Evolutionary conservation across 2,797 vertebrate genomes (phyloP).

Genomic region (Ibycter americanus): DNA sequence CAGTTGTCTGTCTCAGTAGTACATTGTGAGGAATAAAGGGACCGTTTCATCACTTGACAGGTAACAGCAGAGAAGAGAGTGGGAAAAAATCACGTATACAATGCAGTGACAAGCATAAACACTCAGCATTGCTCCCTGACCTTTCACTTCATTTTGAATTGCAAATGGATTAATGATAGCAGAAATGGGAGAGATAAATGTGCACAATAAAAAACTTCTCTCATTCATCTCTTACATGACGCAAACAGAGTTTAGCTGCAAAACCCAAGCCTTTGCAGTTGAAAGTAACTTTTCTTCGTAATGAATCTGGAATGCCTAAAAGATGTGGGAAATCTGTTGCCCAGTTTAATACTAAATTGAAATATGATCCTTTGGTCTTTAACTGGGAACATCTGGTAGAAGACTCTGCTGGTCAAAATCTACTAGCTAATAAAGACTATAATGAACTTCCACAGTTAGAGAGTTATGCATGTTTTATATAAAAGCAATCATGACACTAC

Average conservation of each 20-base stretch:
- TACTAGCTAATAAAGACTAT: slow-evolving; percentile 33
- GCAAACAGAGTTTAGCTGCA: not conserved
- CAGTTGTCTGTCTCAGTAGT: not conserved
- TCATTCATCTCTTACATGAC: not conserved
- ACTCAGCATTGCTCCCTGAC: not conserved
- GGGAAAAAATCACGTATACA: not conserved
- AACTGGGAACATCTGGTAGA: slow-evolving; percentile 20
- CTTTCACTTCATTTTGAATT: not conserved
- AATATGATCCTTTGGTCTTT: not conserved
- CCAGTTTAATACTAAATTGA: not conserved
- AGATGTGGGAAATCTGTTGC: not conserved
- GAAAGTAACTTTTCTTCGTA: not conserved
- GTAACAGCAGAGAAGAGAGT: not conserved
- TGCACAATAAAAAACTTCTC: not conserved
- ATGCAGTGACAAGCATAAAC: not conserved
- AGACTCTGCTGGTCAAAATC: not conserved
- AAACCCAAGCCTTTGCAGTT: not conserved
- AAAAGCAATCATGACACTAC: slow-evolving; percentile 34
- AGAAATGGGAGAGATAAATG: not conserved
- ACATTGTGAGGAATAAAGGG: not conserved
- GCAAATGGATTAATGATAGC: not conserved
- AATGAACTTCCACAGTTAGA: slow-evolving; percentile 44
- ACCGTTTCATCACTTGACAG: not conserved
- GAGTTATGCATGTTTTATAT: not conserved
- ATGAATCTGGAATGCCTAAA: not conserved